Conservation (phyloP, 2,888 invertebrate genomes). For the Sturmia bella region DNA sequence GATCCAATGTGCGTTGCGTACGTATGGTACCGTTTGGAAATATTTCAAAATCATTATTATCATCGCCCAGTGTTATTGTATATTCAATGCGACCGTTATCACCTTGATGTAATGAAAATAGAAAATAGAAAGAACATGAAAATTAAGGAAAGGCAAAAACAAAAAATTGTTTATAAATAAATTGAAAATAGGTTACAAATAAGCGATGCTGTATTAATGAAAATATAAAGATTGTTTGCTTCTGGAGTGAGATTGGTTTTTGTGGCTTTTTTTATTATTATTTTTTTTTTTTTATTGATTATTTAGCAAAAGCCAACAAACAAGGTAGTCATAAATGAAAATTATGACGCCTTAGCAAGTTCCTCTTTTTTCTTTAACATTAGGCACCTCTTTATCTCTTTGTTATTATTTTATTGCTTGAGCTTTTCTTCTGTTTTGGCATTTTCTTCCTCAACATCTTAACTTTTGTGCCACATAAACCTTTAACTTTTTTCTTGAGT, state of each 20-base stretch:
- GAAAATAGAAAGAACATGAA: conserved; percentile 52
- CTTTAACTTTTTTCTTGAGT: conserved; percentile 57
- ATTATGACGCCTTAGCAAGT: conserved; percentile 72
- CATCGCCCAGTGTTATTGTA: conserved; percentile 91
- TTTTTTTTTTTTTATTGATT: conserved; percentile 27
- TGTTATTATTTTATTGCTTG: conserved; percentile 17
- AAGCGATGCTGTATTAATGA: conserved; percentile 13
- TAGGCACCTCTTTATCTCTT: conserved; percentile 5
- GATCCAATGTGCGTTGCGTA: conserved; percentile 89
- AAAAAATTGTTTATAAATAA: conserved; percentile 10
- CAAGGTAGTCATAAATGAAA: conserved; percentile 65
- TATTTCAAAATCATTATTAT: conserved; percentile 90
- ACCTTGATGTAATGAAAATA: conserved; percentile 83
- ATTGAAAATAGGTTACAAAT: conserved; percentile 52
- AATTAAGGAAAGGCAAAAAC: conserved; percentile 1
- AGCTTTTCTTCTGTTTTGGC: conserved; percentile 16
- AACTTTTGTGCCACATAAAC: conserved; percentile 17
- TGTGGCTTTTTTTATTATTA: conserved; percentile 56
- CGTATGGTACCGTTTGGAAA: conserved; percentile 91
- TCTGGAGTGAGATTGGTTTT: conserved; percentile 60
- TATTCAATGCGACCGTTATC: conserved; percentile 92
- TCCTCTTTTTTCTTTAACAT: conserved; percentile 21
- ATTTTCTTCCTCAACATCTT: conserved; percentile 40
- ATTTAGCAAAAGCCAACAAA: conserved; percentile 50
- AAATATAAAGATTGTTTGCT: conserved; percentile 1